Percentiles rank a stretch among this genome's conserved stretches.
These are phyloP conservation scores for Sitobion miscanthi DNA, from an alignment of 1,140 invertebrate species.

Conservation along the genomic window DNA sequence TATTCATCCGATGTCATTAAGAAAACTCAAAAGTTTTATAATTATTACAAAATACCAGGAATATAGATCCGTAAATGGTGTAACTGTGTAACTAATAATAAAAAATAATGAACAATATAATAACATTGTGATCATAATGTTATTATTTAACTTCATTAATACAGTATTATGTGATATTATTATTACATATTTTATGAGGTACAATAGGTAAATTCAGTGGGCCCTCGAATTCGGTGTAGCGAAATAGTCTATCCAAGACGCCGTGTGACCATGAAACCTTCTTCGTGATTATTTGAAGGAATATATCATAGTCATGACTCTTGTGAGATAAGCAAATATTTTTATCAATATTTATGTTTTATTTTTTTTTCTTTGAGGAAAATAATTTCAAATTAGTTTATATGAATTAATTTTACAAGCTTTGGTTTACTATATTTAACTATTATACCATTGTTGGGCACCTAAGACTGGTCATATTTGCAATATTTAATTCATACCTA, in stretches of 20 bases:
- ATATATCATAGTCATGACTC: not conserved
- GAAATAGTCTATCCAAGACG: not conserved
- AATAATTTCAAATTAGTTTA: not conserved
- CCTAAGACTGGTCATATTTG: too few species aligned
- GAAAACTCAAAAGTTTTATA: too few species aligned
- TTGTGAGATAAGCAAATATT: not conserved
- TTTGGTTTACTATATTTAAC: not conserved
- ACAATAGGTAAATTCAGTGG: not conserved
- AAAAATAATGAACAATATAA: too few species aligned
- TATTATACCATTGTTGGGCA: not conserved
- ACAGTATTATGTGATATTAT: not conserved
- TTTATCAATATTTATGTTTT: not conserved
- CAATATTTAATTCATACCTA: not conserved
- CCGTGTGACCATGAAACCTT: not conserved
- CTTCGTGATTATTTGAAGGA: not conserved
- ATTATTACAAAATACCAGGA: too few species aligned
- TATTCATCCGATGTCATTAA: too few species aligned
- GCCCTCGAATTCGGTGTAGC: not conserved
- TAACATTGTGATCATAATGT: too few species aligned
- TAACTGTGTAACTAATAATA: too few species aligned
- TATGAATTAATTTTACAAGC: not conserved
- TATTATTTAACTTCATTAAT: not conserved
- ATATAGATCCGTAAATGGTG: too few species aligned
- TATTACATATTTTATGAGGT: too few species aligned
- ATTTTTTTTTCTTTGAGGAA: not conserved